Base-by-base conservation (phyloP, 2,113 vertebrate genomes). In the Elaphurus davidianus region DNA sequence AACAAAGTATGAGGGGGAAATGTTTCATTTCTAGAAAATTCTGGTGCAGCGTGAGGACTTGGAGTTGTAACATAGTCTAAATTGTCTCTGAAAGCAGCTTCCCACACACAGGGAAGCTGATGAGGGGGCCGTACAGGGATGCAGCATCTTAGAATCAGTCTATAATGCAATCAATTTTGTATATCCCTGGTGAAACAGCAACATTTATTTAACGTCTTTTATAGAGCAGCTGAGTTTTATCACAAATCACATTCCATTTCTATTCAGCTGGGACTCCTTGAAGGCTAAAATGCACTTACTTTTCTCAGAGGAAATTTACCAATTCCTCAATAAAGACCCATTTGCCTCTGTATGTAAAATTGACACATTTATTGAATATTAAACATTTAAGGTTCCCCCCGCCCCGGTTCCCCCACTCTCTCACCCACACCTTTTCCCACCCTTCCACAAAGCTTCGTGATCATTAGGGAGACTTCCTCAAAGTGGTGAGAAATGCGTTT, bases 131-230 rank as follows among this genome's bases (percentile, higher is more conserved):
- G 97, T 82, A 97, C 88, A 45, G 98, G 99, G 98, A 98, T 88
- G 84, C 95, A 2, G 98, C 97, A 98, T 99, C 99, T 98, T 98
- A 95, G 84, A 98, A 98, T 99, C 96, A 96, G 98, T 99, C 99
- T 99, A 99, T 99, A 99, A 99, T 98, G 98, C 98, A 99, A 99
- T 99, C 98, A 98, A 98, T 99, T 98, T 98, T 98, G 98, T 97
- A 98, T 97, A 97, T 98, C 99, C 99, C 99, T 98, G 98, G 99
- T 99, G 99, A 98, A 99, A 99, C 98, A 98, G 99, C 99, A 99
- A 98, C 99, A 99, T 99, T 99, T 99, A 99, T 99, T 99, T 99
- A 99, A 99, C 98, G 98, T 99, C 99, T 99, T 99, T 99, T 99
- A 99, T 99, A 98, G 99, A 99, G 99, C 99, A 99, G 99, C 99